Percentiles rank a stretch among this genome's conserved stretches.
Evolutionary conservation across 2,797 vertebrate genomes (phyloP).

Genomic region (Pipistrellus nathusii): DNA sequence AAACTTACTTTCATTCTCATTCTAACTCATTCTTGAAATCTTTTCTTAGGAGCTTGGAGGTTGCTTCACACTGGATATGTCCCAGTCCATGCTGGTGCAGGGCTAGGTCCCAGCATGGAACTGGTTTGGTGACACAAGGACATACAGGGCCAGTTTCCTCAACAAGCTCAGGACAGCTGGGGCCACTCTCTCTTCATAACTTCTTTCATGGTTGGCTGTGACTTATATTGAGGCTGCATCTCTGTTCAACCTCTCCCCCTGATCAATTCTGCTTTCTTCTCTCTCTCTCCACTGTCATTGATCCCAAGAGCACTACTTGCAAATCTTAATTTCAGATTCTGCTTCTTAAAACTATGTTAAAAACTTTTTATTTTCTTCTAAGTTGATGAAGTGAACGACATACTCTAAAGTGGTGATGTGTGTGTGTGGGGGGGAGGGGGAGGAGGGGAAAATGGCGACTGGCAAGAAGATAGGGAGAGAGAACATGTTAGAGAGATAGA

Average conservation of each 20-base stretch:
- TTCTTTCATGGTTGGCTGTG: neutral
- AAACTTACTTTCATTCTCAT: neutral
- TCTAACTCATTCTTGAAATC: neutral
- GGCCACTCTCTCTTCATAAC: neutral
- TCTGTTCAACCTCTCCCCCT: neutral
- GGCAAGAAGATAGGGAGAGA: too few relatives aligned
- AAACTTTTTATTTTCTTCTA: neutral
- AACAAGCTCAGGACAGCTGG: neutral
- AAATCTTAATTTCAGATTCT: neutral
- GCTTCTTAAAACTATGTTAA: neutral
- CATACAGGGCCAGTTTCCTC: neutral
- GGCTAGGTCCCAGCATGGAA: neutral
- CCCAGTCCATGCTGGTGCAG: neutral
- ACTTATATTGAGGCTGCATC: neutral
- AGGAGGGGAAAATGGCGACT: too few relatives aligned
- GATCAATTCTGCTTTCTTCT: neutral
- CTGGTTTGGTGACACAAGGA: neutral
- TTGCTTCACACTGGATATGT: neutral
- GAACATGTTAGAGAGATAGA: too few relatives aligned
- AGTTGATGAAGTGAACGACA: neutral
- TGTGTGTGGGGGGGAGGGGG: too few relatives aligned
- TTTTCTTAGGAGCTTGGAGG: neutral
- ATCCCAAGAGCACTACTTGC: neutral
- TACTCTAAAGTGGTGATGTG: neutral
- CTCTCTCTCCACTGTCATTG: neutral